Evolutionary conservation across 2,888 invertebrate genomes (phyloP).

Genomic region (Drosophila diplacantha): DNA sequence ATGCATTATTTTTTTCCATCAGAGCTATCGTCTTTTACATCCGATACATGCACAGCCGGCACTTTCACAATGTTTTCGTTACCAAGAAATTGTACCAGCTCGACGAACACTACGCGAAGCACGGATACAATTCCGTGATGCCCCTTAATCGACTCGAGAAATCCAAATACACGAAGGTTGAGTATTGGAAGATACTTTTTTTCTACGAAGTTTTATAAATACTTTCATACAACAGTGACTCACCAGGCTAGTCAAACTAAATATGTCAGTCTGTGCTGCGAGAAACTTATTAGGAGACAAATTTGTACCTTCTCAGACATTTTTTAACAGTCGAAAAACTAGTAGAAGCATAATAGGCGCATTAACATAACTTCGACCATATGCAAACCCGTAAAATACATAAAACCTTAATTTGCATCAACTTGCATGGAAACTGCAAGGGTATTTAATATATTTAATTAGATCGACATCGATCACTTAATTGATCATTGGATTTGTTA

Average conservation of each 20-base stretch:
- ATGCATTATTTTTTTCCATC: slow-evolving; percentile 33
- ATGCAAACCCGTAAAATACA: too few species aligned
- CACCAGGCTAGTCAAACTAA: neutral
- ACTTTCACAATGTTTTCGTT: slow-evolving; percentile 86
- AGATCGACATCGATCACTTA: too few species aligned
- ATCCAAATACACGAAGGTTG: slow-evolving; percentile 76
- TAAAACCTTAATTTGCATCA: too few species aligned
- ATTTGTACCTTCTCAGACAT: neutral
- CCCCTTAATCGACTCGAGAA: slow-evolving; percentile 84
- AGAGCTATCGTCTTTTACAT: slow-evolving; percentile 85
- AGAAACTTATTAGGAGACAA: neutral
- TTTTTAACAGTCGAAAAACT: too few species aligned
- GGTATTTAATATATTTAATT: too few species aligned
- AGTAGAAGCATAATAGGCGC: too few species aligned
- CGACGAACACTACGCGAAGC: slow-evolving; percentile 81
- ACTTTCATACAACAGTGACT: neutral
- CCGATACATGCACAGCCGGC: slow-evolving; percentile 83
- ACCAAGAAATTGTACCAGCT: slow-evolving; percentile 83
- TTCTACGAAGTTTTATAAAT: neutral
- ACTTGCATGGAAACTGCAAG: too few species aligned
- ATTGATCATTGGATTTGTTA: too few species aligned
- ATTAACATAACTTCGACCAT: too few species aligned
- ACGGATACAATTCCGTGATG: slow-evolving; percentile 82
- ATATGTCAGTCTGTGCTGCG: neutral
- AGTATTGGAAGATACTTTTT: neutral